These are phyloP conservation scores for mouse (Mus musculus) DNA, from an alignment of 2,113 vertebrate genomes.

Conservation along the genomic window DNA sequence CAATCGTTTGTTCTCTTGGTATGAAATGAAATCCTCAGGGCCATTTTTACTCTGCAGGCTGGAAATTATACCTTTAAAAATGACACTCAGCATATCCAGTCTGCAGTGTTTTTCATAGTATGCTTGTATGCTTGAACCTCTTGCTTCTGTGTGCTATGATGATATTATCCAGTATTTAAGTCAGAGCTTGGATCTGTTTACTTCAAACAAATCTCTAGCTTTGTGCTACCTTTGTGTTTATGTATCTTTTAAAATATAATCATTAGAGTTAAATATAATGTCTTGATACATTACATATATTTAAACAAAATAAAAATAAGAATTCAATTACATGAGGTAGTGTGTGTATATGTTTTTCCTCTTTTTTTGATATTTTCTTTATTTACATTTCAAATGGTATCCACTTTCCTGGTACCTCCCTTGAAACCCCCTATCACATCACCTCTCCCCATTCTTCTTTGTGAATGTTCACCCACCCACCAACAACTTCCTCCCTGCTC, in stretches of 20 bases:
- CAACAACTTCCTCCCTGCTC: no score
- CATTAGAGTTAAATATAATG: not conserved
- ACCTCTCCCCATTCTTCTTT: no score
- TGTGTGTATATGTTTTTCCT: no score
- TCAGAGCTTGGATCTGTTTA: not conserved
- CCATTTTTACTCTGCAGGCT: not conserved
- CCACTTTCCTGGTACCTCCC: no score
- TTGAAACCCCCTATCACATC: no score
- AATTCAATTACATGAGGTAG: not conserved
- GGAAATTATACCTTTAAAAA: not conserved
- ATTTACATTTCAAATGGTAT: no score
- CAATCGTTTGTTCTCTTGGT: not conserved
- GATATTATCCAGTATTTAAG: not conserved
- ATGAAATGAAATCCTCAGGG: conserved; percentile 2
- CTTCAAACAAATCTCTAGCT: not conserved
- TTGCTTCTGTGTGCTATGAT: not conserved
- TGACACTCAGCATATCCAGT: not conserved
- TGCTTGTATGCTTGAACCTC: not conserved
- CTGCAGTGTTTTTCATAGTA: not conserved
- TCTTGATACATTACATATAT: not conserved
- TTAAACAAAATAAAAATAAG: not conserved
- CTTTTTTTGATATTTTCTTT: no score
- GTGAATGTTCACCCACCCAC: no score
- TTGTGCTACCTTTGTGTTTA: not conserved
- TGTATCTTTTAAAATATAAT: not conserved